Percentiles rank a stretch among this genome's conserved stretches.
Conservation (phyloP, 2,888 invertebrate genomes). For the Pseudoips prasinana region DNA sequence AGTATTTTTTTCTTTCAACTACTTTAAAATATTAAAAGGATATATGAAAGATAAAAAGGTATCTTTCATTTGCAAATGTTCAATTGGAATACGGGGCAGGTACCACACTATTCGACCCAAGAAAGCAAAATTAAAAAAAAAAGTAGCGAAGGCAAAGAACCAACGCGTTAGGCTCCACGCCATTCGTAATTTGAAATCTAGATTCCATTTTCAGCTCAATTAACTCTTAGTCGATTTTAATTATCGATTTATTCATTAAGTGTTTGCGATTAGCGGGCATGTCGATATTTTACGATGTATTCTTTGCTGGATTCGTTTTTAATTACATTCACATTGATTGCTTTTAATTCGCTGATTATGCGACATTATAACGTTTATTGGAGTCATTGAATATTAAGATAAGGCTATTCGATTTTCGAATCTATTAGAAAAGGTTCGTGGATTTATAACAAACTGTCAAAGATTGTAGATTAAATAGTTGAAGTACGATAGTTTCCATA, state of each 20-base stretch:
- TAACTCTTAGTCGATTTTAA: constrained; percentile 70
- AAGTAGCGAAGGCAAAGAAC: constrained; percentile 17
- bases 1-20: too few relatives aligned
- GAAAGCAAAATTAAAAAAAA: constrained; percentile 15
- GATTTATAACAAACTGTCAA: too few relatives aligned
- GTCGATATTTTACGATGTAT: constrained; percentile 70
- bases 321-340: constrained; percentile 62
- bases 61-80: too few relatives aligned
- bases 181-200: constrained; percentile 46
- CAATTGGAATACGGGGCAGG: too few relatives aligned
- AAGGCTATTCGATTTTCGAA: constrained; percentile 24
- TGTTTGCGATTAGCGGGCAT: constrained; percentile 76
- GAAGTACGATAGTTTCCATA: too few relatives aligned
- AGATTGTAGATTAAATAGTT: too few relatives aligned
- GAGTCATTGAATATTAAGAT: constrained; percentile 34
- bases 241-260: constrained; percentile 76
- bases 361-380: constrained; percentile 48
- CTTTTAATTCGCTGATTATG: constrained; percentile 60
- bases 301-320: constrained; percentile 56
- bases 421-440: constrained; percentile 1
- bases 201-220: constrained; percentile 78
- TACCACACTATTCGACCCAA: too few relatives aligned
- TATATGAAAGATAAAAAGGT: too few relatives aligned
- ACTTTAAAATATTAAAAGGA: too few relatives aligned
- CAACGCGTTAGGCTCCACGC: constrained; percentile 29